phyloP scores from a whole-genome alignment of 2,113 vertebrate genomes.

The Malaclemys terrapin region DNA sequence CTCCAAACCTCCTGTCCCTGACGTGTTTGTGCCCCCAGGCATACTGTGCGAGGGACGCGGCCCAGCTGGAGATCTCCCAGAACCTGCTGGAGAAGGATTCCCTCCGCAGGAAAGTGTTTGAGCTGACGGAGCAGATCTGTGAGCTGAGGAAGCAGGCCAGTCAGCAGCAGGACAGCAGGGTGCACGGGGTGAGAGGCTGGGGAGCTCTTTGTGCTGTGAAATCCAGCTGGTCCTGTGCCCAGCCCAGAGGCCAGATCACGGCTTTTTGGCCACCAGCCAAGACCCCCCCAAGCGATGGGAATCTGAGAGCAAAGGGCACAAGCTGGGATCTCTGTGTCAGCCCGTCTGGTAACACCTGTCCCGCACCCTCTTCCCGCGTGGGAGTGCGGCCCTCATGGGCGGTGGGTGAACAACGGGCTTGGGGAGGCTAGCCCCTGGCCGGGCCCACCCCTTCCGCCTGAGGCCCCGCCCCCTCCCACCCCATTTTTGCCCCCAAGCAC shows the following conservation, averaged over 20 bases:
- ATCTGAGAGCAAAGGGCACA: not conserved
- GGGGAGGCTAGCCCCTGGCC: no score
- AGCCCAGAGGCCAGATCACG: no score
- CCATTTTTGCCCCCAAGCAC: no score
- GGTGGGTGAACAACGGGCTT: no score
- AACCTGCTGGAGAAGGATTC: slow-evolving; percentile 88
- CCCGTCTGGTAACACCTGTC: not conserved
- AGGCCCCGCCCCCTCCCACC: no score
- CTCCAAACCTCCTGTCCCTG: not conserved
- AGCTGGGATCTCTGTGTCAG: not conserved
- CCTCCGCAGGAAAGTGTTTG: slow-evolving; percentile 84
- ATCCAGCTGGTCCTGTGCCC: not conserved
- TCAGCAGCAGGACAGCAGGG: not conserved
- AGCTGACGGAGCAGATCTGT: slow-evolving; percentile 82
- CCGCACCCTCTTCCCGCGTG: not conserved
- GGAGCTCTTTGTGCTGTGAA: not conserved
- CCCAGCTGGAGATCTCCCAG: slow-evolving; percentile 85
- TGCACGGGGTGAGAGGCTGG: not conserved
- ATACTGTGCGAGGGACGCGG: slow-evolving; percentile 84
- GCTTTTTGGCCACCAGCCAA: not conserved
- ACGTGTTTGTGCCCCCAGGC: slow-evolving; percentile 75
- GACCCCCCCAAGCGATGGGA: not conserved
- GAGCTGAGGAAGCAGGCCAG: slow-evolving; percentile 69
- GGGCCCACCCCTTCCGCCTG: no score
- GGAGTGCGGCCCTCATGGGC: not conserved